Percentiles rank a stretch among this genome's conserved stretches.
Evolutionary conservation across 1,140 invertebrate species (phyloP).

Genomic region (Ips typographus): DNA sequence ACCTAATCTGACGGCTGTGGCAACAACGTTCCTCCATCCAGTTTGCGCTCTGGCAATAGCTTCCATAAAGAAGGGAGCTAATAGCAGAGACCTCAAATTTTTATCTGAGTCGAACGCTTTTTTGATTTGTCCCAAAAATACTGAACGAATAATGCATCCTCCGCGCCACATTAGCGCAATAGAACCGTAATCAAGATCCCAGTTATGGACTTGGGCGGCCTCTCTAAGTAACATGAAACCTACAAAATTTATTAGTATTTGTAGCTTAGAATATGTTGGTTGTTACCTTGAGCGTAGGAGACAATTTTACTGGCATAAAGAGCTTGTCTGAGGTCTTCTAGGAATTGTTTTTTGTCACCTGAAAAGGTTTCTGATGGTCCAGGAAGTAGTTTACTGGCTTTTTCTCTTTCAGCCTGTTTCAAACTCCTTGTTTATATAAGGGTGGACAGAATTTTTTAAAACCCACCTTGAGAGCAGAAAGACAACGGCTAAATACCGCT

Average conservation of each 20-base stretch:
- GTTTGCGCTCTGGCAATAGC: slow-evolving; percentile 79
- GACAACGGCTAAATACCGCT: slow-evolving; percentile 94
- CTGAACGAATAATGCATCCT: slow-evolving; percentile 97
- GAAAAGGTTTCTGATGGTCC: slow-evolving; percentile 65
- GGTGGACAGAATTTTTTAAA: not conserved
- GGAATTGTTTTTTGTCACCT: slow-evolving; percentile 78
- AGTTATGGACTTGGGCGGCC: slow-evolving; percentile 86
- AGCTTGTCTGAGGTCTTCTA: slow-evolving; percentile 74
- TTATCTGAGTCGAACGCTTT: slow-evolving; percentile 92
- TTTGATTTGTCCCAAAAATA: slow-evolving; percentile 97
- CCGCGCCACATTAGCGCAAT: slow-evolving; percentile 99
- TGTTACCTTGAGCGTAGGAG: slow-evolving; percentile 88
- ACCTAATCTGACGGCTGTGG: slow-evolving; percentile 58
- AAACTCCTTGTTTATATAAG: not conserved
- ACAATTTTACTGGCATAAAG: slow-evolving; percentile 98
- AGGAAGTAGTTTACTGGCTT: slow-evolving; percentile 76
- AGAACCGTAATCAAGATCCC: slow-evolving; percentile 97
- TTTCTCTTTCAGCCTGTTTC: slow-evolving; percentile 60
- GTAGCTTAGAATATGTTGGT: not conserved
- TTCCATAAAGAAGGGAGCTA: slow-evolving; percentile 92
- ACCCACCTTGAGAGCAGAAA: slow-evolving; percentile 77
- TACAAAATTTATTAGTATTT: slow-evolving; percentile 3
- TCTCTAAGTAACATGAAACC: slow-evolving; percentile 96
- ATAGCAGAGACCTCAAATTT: slow-evolving; percentile 82
- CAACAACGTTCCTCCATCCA: slow-evolving; percentile 69